Percentiles rank a stretch among this genome's conserved stretches.
phyloP scores from a whole-genome alignment of 2,888 invertebrate genomes.

The Nemotelus nigrinus region DNA sequence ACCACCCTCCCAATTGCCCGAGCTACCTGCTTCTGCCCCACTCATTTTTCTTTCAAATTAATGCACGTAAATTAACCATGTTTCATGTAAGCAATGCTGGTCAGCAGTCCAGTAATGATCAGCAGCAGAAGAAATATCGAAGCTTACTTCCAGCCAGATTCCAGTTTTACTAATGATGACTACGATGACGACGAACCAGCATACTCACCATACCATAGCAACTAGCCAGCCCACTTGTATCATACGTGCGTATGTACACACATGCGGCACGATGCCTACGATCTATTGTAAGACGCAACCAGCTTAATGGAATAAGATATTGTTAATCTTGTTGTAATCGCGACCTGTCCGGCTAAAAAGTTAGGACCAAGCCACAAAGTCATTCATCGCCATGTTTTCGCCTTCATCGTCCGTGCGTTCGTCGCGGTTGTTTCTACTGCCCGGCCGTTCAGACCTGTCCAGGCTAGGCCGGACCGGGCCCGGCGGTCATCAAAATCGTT shows the following conservation, averaged over 20 bases:
- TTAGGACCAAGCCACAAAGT: neutral
- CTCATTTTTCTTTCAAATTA: neutral
- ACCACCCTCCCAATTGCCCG: neutral
- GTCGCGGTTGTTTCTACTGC: too few species aligned
- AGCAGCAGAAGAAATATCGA: neutral
- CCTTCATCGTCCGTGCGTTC: neutral
- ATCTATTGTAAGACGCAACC: neutral
- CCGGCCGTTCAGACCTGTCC: too few species aligned
- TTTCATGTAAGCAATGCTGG: neutral
- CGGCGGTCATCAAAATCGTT: too few species aligned
- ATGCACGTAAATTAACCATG: neutral
- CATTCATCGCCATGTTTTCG: neutral
- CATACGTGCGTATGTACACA: too few species aligned
- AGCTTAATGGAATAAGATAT: constrained; percentile 23
- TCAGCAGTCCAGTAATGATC: neutral
- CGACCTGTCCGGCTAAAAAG: constrained; percentile 30
- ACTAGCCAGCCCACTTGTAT: too few species aligned
- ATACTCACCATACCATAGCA: too few species aligned
- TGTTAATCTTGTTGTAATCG: constrained; percentile 34
- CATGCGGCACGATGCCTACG: too few species aligned
- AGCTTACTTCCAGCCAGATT: neutral
- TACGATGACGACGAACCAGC: too few species aligned
- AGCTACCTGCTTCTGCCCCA: neutral
- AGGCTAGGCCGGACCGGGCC: too few species aligned
- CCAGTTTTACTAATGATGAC: constrained; percentile 14